phyloP scores from a whole-genome alignment of 2,888 invertebrate genomes.

The Agriotes lineatus region DNA sequence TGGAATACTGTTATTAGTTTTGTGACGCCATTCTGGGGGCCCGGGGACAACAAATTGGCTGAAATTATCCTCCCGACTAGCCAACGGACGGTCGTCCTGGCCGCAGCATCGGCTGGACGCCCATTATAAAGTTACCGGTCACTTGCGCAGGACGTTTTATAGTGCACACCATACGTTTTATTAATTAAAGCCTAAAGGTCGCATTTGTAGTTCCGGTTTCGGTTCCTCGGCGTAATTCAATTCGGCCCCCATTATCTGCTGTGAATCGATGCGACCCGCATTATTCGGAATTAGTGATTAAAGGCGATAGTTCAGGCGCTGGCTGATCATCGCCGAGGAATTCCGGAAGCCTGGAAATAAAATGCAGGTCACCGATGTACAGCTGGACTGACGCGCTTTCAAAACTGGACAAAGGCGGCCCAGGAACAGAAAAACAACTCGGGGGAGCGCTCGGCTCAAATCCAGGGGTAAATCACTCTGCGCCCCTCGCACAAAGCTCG shows the following conservation, averaged over 20 bases:
- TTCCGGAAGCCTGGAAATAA: no score
- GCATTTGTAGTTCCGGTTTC: constrained; percentile 9
- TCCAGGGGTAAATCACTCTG: constrained; percentile 35
- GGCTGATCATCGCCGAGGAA: no score
- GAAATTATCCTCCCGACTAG: constrained; percentile 55
- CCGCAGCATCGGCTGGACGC: constrained; percentile 30
- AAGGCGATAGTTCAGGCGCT: no score
- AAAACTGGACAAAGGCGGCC: constrained; percentile 21
- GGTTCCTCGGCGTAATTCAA: not conserved
- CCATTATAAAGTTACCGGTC: constrained; percentile 38
- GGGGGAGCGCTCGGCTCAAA: constrained; percentile 34
- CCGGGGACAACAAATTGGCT: constrained; percentile 59
- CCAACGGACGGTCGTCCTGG: constrained; percentile 36
- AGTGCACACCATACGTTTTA: constrained; percentile 25
- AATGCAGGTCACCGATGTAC: not conserved
- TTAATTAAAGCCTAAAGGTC: constrained; percentile 31
- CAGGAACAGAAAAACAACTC: constrained; percentile 22
- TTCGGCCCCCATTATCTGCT: not conserved
- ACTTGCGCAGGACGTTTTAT: constrained; percentile 32
- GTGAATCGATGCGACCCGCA: not conserved
- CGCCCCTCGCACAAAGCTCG: constrained; percentile 12
- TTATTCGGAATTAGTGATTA: not conserved
- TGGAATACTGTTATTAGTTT: constrained; percentile 59
- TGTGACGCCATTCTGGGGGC: constrained; percentile 56
- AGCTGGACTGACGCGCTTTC: constrained; percentile 8